A percentile compares a stretch with the other conserved stretches of the same genome.
Evolutionary conservation across 2,113 vertebrate genomes (phyloP).

Genomic region (Tychaedon coryphoeus): DNA sequence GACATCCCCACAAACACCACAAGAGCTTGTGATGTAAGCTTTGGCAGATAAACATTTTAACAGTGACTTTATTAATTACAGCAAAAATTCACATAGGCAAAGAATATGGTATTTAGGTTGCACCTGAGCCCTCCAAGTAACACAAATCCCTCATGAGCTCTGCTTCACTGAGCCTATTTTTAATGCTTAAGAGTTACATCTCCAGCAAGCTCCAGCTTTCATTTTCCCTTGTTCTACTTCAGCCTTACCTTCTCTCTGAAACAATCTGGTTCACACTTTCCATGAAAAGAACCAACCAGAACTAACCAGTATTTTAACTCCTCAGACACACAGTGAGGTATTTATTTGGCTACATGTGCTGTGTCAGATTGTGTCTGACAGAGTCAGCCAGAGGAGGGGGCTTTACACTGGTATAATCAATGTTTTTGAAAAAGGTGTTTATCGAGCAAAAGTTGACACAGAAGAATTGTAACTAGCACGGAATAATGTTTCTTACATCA

Average conservation of each 20-base stretch:
- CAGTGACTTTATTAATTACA: background rate
- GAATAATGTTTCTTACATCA: background rate
- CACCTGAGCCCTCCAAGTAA: background rate
- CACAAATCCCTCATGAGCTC: background rate
- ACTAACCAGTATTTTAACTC: background rate
- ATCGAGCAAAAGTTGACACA: background rate
- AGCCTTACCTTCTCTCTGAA: background rate
- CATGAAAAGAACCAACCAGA: background rate
- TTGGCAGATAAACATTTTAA: background rate
- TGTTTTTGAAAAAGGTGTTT: background rate
- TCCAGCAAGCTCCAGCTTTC: background rate
- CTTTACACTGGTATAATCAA: background rate
- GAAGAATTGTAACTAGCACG: background rate
- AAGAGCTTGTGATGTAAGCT: background rate
- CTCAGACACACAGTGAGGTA: background rate
- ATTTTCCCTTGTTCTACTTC: background rate
- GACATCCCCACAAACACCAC: background rate
- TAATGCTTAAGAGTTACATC: background rate
- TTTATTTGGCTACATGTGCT: accelerated
- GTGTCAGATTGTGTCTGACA: background rate
- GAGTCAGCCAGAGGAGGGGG: background rate
- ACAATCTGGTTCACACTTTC: background rate
- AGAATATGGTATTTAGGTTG: background rate
- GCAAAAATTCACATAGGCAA: background rate
- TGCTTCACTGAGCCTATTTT: background rate